Base-by-base conservation (phyloP, 2,888 invertebrate species). In the Lasius platythorax region DNA sequence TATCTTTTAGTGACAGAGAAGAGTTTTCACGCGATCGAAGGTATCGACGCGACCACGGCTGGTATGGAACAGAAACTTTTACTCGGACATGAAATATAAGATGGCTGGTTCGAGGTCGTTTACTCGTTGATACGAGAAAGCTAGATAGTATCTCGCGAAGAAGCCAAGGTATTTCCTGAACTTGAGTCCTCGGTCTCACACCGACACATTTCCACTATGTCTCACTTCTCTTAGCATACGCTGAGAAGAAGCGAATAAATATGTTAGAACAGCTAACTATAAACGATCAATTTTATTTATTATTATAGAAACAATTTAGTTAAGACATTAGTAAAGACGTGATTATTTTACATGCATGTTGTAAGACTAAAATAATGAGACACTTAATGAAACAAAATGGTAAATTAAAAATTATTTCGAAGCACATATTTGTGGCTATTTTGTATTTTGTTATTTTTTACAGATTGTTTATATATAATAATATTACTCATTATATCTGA, bases 61-160 rank as follows among this genome's bases (percentile, higher is more conserved):
- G 82, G 28, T 53, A 66, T 66, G 64, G 84, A 89, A 89, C 84
- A 87, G 89, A 92, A 93, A 92, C 91, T 93, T 91, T 92, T 92
- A 88, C 92, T 91, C 85, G 89, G 92, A 92, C 92, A 89, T 91
- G 91, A 92, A 91, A 92, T 92, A 93, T 90, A 90, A 90, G 87
- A 73, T 82, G 89, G 85, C 67, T 87, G 88, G 90, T 91, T 93
- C 90, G 88, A 89, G 91, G 92, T 93, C 93, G 93, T 93, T 93
- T 93, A 93, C 91, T 91, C 93, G 91, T 87, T 93, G 93, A 93
- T 93, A 93, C 93, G 92, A 92, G 93, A 93, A 93, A 94, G 93
- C 93, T 92, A 92, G 91, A 88, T 90, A 87, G 90, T 89, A 92
- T 92, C 92, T 93, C 90, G 92, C 91, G 86, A 84, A 85, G 85